phyloP scores from a whole-genome alignment of 2,797 vertebrate species.

The Clarias fuscus region DNA sequence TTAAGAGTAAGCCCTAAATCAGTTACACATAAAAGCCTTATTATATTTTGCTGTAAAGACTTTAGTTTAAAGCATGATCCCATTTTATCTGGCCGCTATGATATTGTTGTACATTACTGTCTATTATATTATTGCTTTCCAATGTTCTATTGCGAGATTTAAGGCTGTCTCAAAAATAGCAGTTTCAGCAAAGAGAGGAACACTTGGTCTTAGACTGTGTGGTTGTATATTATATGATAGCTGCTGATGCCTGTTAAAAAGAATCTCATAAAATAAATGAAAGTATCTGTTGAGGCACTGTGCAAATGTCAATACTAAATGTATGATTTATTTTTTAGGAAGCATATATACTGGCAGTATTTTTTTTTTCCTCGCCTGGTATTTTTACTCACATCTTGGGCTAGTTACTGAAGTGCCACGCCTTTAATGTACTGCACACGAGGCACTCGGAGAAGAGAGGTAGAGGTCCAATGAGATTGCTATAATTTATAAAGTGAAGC shows the following conservation, averaged over 20 bases:
- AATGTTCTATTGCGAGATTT: not conserved
- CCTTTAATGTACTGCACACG: not conserved
- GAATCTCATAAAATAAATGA: not conserved
- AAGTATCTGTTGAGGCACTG: slow-evolving; percentile 4
- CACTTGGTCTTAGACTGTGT: not conserved
- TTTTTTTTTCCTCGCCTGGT: not conserved
- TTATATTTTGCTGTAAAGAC: not conserved
- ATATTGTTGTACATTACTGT: not conserved
- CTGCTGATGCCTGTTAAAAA: not conserved
- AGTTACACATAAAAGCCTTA: not conserved
- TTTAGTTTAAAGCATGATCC: not conserved
- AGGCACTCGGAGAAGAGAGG: not conserved
- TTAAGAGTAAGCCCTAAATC: slow-evolving; percentile 7
- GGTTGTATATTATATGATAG: not conserved
- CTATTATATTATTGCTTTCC: not conserved
- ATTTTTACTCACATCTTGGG: not conserved
- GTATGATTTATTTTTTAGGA: not conserved
- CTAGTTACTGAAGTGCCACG: not conserved
- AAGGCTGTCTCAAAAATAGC: not conserved
- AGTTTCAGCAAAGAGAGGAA: not conserved
- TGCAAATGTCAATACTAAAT: not conserved
- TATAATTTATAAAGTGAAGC: slow-evolving; percentile 29
- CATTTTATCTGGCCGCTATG: not conserved
- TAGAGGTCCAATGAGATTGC: slow-evolving; percentile 23
- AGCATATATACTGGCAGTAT: too few relatives aligned